Conservation (phyloP, 1,140 invertebrate species). For the Bombus haemorrhoidalis region DNA sequence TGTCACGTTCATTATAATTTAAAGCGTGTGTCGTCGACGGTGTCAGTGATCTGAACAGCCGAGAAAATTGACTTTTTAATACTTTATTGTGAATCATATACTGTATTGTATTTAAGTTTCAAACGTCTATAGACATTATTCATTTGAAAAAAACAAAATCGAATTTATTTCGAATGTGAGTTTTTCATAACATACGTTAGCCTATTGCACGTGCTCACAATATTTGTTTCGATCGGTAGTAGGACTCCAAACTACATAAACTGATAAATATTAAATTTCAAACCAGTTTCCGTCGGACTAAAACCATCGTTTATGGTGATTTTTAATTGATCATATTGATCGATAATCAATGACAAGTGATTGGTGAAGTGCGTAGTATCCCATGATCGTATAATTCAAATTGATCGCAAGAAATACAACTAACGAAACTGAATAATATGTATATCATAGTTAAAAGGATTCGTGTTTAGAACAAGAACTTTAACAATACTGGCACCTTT, state of each 20-base stretch:
- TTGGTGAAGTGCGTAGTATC: slow-evolving; percentile 32
- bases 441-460: neutral
- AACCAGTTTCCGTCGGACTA: neutral
- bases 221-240: neutral
- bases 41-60: slow-evolving; percentile 22
- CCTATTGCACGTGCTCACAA: slow-evolving; percentile 11
- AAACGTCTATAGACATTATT: neutral
- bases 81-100: neutral
- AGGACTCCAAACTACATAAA: neutral
- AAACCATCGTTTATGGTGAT: neutral
- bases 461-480: slow-evolving; percentile 5
- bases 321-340: slow-evolving; percentile 17
- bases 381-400: slow-evolving; percentile 4
- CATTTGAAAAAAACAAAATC: neutral
- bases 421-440: neutral
- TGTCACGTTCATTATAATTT: neutral
- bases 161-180: neutral
- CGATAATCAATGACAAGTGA: slow-evolving; percentile 30
- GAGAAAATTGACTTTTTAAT: neutral
- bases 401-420: neutral
- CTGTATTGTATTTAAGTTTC: neutral
- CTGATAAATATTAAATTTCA: neutral
- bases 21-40: neutral
- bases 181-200: slow-evolving; percentile 43
- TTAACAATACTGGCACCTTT: slow-evolving; percentile 76